phyloP scores from a whole-genome alignment of 35 echinoderm and acorn worm species.

The Holothuria glaberrima region DNA sequence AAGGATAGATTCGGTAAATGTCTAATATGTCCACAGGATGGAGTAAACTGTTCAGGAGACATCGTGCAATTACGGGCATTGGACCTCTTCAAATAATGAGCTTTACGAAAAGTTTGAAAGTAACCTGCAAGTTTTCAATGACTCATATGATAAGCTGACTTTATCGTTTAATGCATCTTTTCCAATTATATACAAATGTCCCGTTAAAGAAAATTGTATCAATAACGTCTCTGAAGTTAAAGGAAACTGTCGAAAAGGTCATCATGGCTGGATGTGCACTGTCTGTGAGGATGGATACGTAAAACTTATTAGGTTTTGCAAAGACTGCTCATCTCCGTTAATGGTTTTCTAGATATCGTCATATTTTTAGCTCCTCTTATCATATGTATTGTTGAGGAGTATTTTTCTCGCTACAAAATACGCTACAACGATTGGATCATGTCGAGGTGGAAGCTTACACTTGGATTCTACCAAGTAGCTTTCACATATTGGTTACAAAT shows the following conservation, averaged over 20 bases:
- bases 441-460: no score
- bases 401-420: no score
- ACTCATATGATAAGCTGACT: neutral
- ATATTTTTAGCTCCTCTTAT: no score
- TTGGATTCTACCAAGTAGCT: no score
- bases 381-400: no score
- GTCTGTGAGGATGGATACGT: neutral
- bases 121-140: neutral
- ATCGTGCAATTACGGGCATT: constrained; percentile 25
- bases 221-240: neutral
- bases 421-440: no score
- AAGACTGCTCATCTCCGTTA: neutral
- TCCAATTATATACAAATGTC: neutral
- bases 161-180: neutral
- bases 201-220: neutral
- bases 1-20: constrained; percentile 41
- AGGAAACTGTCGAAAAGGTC: neutral
- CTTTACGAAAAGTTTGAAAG: neutral
- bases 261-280: neutral
- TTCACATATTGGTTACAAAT: no score
- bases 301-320: neutral
- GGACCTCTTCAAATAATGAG: neutral
- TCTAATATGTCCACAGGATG: constrained; percentile 4
- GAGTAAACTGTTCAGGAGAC: constrained; percentile 7
- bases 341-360: no score